These are phyloP conservation scores for Lampropteryx suffumata DNA, from an alignment of 2,888 invertebrate species.

Conservation along the genomic window DNA sequence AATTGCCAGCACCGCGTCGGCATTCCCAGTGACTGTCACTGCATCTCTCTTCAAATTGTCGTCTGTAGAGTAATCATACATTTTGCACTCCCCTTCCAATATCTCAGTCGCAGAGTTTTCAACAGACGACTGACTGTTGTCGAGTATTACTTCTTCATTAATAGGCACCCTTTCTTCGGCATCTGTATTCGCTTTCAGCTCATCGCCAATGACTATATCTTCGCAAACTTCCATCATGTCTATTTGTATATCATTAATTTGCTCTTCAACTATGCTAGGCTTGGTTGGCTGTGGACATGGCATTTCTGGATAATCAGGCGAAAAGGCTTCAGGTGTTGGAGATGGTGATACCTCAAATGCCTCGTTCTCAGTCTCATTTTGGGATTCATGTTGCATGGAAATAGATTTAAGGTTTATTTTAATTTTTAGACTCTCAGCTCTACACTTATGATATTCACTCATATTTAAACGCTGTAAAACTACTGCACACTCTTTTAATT, in stretches of 20 bases:
- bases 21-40: conserved; percentile 63
- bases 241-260: conserved; percentile 62
- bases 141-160: conserved; percentile 67
- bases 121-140: conserved; percentile 65
- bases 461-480: conserved; percentile 54
- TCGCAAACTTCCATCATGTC: conserved; percentile 78
- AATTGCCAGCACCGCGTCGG: conserved; percentile 73
- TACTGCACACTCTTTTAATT: conserved; percentile 61
- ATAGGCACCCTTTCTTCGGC: conserved; percentile 44
- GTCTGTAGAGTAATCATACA: conserved; percentile 70
- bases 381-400: neutral
- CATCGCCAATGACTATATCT: conserved; percentile 72
- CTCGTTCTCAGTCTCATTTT: neutral
- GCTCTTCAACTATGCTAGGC: conserved; percentile 34
- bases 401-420: conserved; percentile 16
- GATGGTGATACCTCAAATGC: neutral
- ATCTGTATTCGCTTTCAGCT: conserved; percentile 58
- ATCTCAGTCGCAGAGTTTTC: conserved; percentile 45
- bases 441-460: conserved; percentile 40
- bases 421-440: conserved; percentile 5
- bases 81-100: conserved; percentile 54
- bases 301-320: neutral
- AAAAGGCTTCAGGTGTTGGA: conserved; percentile 3
- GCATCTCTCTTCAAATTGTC: conserved; percentile 65
- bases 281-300: neutral